A percentile compares a stretch with the other conserved stretches of the same genome.
These are phyloP conservation scores for Aplocera efformata DNA, from an alignment of 2,888 invertebrate genomes.

Conservation along the genomic window DNA sequence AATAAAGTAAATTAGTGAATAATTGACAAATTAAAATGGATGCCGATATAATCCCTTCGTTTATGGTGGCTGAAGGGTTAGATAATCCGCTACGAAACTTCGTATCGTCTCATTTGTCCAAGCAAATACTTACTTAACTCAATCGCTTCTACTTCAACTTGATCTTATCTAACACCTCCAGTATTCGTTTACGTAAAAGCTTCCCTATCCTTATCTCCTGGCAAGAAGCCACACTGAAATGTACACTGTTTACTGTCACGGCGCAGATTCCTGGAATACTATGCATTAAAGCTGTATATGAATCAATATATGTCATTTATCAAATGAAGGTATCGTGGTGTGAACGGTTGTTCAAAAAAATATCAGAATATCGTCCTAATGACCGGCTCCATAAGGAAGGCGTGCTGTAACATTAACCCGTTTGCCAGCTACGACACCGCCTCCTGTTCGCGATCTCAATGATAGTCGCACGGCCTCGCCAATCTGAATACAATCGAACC, in stretches of 20 bases:
- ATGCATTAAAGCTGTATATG: constrained; percentile 7
- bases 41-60: constrained; percentile 37
- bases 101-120: constrained; percentile 23
- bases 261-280: constrained; percentile 21
- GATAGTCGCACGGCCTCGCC: constrained; percentile 34
- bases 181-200: constrained; percentile 28
- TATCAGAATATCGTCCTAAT: too few relatives aligned
- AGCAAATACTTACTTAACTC: constrained; percentile 28
- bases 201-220: constrained; percentile 23
- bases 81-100: constrained; percentile 43
- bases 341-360: too few relatives aligned
- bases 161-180: constrained; percentile 19
- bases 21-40: not conserved
- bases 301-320: too few relatives aligned
- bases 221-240: constrained; percentile 26
- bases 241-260: constrained; percentile 24
- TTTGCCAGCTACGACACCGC: constrained; percentile 38
- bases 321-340: too few relatives aligned
- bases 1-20: too few relatives aligned
- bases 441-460: constrained; percentile 45
- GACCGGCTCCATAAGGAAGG: constrained; percentile 36
- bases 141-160: constrained; percentile 9
- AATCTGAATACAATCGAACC: constrained; percentile 23
- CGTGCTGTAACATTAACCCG: constrained; percentile 58
- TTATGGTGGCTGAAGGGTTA: constrained; percentile 42